Evolutionary conservation across 2,113 vertebrate species (phyloP), one percentile per base, ranked within the genome.

Genomic region (Oplegnathus fasciatus): DNA sequence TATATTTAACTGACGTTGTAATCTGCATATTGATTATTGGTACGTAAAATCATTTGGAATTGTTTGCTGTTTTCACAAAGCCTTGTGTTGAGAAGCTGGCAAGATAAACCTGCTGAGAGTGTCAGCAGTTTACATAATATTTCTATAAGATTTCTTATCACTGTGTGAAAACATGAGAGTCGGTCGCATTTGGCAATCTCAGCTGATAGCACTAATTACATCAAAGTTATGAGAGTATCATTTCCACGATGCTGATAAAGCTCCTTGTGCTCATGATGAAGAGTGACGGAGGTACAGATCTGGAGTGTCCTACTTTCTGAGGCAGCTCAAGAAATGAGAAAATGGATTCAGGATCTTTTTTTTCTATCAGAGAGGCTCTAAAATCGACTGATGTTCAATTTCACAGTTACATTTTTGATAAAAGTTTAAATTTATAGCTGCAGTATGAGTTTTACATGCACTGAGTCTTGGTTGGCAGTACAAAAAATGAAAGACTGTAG

Each of bases 261-360:
- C 70, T 18, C 46, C 28, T 55, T 42, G 54, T 76, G 48, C 64
- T 74, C 40, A 28, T 30, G 61, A 78, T 37, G 34, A 37, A 37
- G 34, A 37, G 83, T 70, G 40, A 80, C 62, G 24, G 82, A 78
- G 46, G 48, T 61, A 67, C 32, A 85, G 28, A 75, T 88, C 66
- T 72, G 37, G 14, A 6, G 37, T 88, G 89, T 6, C 80, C 82
- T 89, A 84, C 67, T 91, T 94, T 87, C 24, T 0, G 4, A 74
- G 46, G 60, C 50, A 50, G 65, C 68, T 57, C 65, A 37, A n/a
- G 40, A 34, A n/a, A 82, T 83, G 60, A 71, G 42, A 60, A 81
- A 84, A 62, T n/a, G 6, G 71, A 75, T 20, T 64, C 15, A 28
- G 1, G 9, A 50, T 68, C 3, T 57, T 34, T 24, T 42, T 54